Evolutionary conservation across 2,113 vertebrate species (phyloP), one percentile per base, ranked within the genome.

Genomic region (Amia ocellicauda): DNA sequence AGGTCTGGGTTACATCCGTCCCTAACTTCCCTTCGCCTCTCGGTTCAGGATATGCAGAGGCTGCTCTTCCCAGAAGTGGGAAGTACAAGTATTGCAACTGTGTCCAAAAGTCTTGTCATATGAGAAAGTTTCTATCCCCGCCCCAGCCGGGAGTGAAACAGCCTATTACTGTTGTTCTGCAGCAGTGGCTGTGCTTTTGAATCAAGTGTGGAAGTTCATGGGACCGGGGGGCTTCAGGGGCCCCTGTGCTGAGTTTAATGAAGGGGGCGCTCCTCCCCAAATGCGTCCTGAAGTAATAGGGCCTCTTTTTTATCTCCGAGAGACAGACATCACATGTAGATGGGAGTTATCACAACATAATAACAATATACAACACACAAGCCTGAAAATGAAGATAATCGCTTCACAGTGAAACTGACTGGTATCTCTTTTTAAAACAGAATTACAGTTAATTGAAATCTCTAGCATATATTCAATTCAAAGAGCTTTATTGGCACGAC

Each of bases 211-310:
- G 23, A 23, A 11, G 52, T 49, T 31, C 27, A 52, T 49, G 57
- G 63, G 49, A 54, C 40, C 23, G 19, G 43, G n/a, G 71, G 60
- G 69, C 56, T 77, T 74, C 60, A 71, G 60, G 63, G 52, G 68
- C 70, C 55, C 70, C 43, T 24, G 26, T 68, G 28, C 58, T 40
- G 45, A 3, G 13, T 47, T 47, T 47, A 47, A 47, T 47, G 45
- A 47, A 47, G 11, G 45, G 45, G 14, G 51, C 40, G 60, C 69
- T 61, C 67, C 69, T 54, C 66, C 66, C 64, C 40, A n/a, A n/a
- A n/a, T n/a, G n/a, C n/a, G n/a, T n/a, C n/a, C n/a, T n/a, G n/a
- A n/a, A n/a, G n/a, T n/a, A n/a, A n/a, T n/a, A n/a, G n/a, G n/a
- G n/a, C n/a, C n/a, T n/a, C n/a, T n/a, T n/a, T n/a, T n/a, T n/a